Base-by-base conservation (phyloP, 1,140 invertebrate species). In the Caerostris extrusa region DNA sequence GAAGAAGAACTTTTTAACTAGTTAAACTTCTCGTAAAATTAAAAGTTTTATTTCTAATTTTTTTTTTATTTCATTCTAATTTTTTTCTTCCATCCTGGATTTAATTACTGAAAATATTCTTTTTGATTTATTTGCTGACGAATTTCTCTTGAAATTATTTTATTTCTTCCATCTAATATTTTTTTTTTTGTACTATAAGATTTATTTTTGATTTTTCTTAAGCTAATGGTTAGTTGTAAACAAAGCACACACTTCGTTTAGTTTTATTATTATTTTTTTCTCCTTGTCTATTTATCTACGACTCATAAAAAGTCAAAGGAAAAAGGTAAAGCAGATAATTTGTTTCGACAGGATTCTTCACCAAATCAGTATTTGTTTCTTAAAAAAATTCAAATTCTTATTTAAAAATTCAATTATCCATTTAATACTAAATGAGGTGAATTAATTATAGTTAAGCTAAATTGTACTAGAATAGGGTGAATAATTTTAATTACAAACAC, bases 31-130 rank as follows among this genome's bases (percentile, higher is more conserved):
- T 77, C 7, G 34, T 34, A 77, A 77, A 50, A 77, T 77, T 77
- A 53, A 77, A 77, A 34, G 12, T 77, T 53, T 77, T 50, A n/a
- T n/a, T 77, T 53, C 71, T 7, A 3, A 3, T 64, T 77, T 14
- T 5, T 53, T 50, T 77, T 10, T 77, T 12, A n/a, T n/a, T n/a
- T 50, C 8, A 50, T 50, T 34, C 14, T 7, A 5, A 5, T 77
- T 71, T 71, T 77, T 77, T 53, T 50, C 19, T 77, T 77, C 3
- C 4, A 34, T 34, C 34, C 34, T 34, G 71, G 34, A 77, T 53
- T 77, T 77, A 77, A 77, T 77, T 77, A 77, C 71, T 12, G 34
- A 50, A 77, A 77, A 77, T 77, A 77, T 77, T 77, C 71, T 19
- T 53, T n/a, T 12, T 19, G 14, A 77, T 50, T 53, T 77, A 77